Conservation (phyloP, 2,113 vertebrate genomes). For the Hypocryptadius cinnamomeus region DNA sequence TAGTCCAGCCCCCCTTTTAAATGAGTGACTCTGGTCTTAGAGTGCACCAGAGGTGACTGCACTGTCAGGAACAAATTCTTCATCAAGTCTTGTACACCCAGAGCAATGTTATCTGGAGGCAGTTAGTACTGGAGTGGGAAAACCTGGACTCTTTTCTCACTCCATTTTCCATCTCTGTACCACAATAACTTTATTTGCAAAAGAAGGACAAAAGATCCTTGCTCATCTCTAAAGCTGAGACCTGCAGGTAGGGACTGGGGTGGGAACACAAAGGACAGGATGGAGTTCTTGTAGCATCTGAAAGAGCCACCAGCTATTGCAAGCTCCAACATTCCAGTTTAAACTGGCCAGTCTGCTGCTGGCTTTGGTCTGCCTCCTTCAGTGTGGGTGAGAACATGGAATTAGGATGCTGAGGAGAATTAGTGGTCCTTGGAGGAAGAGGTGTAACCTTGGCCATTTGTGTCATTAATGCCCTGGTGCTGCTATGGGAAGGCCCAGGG, state of each 20-base stretch:
- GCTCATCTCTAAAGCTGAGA: neutral
- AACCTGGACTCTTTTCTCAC: neutral
- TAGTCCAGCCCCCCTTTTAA: neutral
- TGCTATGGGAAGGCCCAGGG: neutral
- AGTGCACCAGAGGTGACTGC: neutral
- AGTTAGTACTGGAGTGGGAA: neutral
- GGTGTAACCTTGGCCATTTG: neutral
- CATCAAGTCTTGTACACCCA: neutral
- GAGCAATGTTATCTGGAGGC: neutral
- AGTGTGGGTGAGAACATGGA: fast-evolving
- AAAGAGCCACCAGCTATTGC: neutral
- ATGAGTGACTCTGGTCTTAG: neutral
- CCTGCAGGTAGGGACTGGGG: neutral
- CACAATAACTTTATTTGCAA: neutral
- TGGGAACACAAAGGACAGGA: neutral
- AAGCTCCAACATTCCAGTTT: neutral
- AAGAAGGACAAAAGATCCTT: neutral
- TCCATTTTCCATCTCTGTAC: neutral
- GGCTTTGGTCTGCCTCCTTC: neutral
- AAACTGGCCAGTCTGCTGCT: neutral
- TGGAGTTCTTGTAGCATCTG: neutral
- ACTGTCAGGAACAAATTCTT: neutral
- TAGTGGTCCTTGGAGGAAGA: neutral
- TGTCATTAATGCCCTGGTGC: neutral
- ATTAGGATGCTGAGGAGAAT: neutral